Conservation (phyloP, 1,140 invertebrate genomes). For the Achroia grisella region DNA sequence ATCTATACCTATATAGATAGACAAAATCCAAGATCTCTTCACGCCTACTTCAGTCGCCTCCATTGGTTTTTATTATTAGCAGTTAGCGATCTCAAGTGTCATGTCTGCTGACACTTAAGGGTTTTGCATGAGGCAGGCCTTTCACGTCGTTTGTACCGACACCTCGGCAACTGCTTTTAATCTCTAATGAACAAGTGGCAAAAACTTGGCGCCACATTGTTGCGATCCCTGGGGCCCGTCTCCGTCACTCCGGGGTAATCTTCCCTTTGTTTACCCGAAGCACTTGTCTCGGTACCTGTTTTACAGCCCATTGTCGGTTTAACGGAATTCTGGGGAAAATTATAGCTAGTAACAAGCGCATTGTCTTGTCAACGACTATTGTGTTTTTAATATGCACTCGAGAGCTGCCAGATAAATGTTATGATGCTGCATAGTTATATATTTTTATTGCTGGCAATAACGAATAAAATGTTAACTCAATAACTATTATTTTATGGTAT, state of each 20-base stretch:
- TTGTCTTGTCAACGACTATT: conserved; percentile 27
- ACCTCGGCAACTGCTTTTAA: conserved; percentile 35
- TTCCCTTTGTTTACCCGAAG: conserved; percentile 36
- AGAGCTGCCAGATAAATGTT: conserved; percentile 24
- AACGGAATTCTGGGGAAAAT: conserved; percentile 36
- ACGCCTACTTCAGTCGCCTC: conserved; percentile 4
- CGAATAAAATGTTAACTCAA: too few relatives aligned
- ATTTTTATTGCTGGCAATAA: not conserved
- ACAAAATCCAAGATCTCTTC: too few relatives aligned
- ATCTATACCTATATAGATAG: too few relatives aligned
- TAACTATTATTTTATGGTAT: too few relatives aligned
- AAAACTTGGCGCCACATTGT: conserved; percentile 68
- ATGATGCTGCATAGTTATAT: conserved; percentile 2
- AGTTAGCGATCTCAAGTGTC: conserved; percentile 34
- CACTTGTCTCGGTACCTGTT: conserved; percentile 57
- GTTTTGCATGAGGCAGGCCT: conserved; percentile 57
- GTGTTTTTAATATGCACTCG: conserved; percentile 6
- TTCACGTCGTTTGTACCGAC: conserved; percentile 59
- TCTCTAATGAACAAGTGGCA: conserved; percentile 28
- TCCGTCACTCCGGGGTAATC: conserved; percentile 39
- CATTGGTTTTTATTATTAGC: conserved; percentile 31
- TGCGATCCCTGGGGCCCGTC: conserved; percentile 29
- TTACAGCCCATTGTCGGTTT: conserved; percentile 30
- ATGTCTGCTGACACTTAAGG: conserved; percentile 40
- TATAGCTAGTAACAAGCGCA: conserved; percentile 28